phyloP scores from a whole-genome alignment of 2,888 invertebrate genomes.

The Digitonthophagus gazella region DNA sequence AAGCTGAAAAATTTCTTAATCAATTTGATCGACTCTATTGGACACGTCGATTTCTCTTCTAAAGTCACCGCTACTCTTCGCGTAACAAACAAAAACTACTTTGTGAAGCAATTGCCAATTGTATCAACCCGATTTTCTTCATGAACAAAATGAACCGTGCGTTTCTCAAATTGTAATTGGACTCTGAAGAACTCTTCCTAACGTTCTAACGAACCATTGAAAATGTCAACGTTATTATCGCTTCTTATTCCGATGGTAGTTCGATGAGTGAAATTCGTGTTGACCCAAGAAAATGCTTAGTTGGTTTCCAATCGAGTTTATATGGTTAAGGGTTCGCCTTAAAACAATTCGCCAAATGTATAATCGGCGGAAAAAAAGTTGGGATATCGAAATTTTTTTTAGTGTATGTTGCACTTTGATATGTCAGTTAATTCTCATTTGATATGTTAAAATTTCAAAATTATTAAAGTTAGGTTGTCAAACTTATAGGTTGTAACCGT shows the following conservation, averaged over 20 bases:
- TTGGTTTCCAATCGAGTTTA: conserved; percentile 98
- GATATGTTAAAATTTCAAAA: no score
- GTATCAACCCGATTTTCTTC: conserved; percentile 99
- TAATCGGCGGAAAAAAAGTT: no score
- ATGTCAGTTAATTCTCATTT: no score
- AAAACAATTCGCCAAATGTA: conserved; percentile 98
- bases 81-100: conserved; percentile 99
- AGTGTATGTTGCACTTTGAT: no score
- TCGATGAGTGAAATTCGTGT: conserved; percentile 99
- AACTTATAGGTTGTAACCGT: no score
- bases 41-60: conserved; percentile 99
- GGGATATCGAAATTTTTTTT: no score
- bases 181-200: conserved; percentile 95
- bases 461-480: no score
- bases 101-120: conserved; percentile 99
- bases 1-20: conserved; percentile 94
- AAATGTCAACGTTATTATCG: conserved; percentile 99
- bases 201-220: conserved; percentile 99
- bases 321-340: conserved; percentile 99
- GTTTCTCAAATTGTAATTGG: conserved; percentile 92
- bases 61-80: conserved; percentile 99
- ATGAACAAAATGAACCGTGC: conserved; percentile 99
- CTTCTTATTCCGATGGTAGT: conserved; percentile 97
- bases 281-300: conserved; percentile 97
- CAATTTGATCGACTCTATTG: conserved; percentile 99